Evolutionary conservation across 1,140 invertebrate genomes (phyloP).

Genomic region (Euura lappo): DNA sequence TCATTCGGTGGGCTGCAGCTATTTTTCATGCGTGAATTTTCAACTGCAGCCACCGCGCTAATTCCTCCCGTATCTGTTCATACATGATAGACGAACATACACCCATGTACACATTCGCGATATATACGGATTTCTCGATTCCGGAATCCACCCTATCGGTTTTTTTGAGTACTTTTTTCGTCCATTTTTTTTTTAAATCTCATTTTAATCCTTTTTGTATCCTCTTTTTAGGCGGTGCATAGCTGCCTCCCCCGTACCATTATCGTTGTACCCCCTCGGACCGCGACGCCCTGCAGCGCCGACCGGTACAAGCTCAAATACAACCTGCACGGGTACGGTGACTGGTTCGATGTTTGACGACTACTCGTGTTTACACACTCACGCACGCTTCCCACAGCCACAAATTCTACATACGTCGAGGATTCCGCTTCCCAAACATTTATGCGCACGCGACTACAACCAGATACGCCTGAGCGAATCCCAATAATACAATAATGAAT

Average conservation of each 20-base stretch:
- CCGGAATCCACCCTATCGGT: not conserved
- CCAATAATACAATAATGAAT: constrained; percentile 3
- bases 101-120: constrained; percentile 5
- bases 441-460: not conserved
- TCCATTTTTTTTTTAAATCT: not conserved
- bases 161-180: not conserved
- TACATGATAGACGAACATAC: constrained; percentile 13
- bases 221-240: not conserved
- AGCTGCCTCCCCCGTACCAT: not conserved
- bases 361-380: not conserved
- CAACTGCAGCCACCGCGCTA: constrained; percentile 5
- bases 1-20: constrained; percentile 49
- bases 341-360: not conserved
- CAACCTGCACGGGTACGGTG: no score
- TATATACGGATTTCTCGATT: constrained; percentile 7
- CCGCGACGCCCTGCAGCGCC: no score
- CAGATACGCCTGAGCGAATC: not conserved
- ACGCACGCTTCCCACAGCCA: no score
- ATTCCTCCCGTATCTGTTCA: constrained; percentile 17
- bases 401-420: not conserved
- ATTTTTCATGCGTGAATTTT: constrained; percentile 58
- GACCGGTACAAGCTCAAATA: no score
- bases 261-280: no score
- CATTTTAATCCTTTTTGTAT: not conserved
- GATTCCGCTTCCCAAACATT: not conserved